phyloP scores from a whole-genome alignment of 2,113 vertebrate species.

The Spermophilus dauricus region DNA sequence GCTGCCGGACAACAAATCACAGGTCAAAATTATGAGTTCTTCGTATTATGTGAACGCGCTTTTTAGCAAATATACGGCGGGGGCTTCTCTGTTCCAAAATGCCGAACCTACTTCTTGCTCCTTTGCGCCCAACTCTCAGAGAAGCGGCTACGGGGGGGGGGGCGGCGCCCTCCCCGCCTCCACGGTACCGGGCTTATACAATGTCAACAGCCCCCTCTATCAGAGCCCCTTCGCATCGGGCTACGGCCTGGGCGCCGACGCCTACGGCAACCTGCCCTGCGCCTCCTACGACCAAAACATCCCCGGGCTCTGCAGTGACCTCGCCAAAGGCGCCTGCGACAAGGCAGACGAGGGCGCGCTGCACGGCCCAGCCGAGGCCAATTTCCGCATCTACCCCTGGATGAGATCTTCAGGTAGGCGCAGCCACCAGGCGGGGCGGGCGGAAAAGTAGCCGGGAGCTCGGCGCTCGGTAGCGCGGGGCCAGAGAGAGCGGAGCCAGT shows the following conservation, averaged over 20 bases:
- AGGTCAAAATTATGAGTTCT: slow-evolving; percentile 97
- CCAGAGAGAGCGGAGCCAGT: slow-evolving; percentile 56
- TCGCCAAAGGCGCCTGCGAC: slow-evolving; percentile 93
- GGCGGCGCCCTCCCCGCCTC: slow-evolving; percentile 92
- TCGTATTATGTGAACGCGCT: slow-evolving; percentile 97
- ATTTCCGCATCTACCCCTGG: slow-evolving; percentile 96
- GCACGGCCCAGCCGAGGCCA: slow-evolving; percentile 92
- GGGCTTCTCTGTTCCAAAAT: slow-evolving; percentile 94
- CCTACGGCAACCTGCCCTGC: slow-evolving; percentile 91
- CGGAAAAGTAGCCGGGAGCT: neutral
- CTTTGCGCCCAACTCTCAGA: slow-evolving; percentile 92
- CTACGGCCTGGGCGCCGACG: slow-evolving; percentile 91
- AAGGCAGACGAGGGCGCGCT: slow-evolving; percentile 92
- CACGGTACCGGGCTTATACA: slow-evolving; percentile 93
- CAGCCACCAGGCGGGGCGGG: slow-evolving; percentile 74
- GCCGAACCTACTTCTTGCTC: slow-evolving; percentile 93
- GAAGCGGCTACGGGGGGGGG: slow-evolving; percentile 91
- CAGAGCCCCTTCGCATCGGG: slow-evolving; percentile 92
- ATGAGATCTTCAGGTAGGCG: slow-evolving; percentile 96
- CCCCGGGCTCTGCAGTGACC: slow-evolving; percentile 93
- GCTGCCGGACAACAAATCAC: slow-evolving; percentile 98
- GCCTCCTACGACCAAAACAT: slow-evolving; percentile 95
- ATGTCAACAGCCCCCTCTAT: slow-evolving; percentile 93
- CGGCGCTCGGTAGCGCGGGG: neutral
- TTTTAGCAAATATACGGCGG: slow-evolving; percentile 96